These are phyloP conservation scores for Planococcus citri DNA, from an alignment of 1,140 invertebrate species.

Conservation along the genomic window DNA sequence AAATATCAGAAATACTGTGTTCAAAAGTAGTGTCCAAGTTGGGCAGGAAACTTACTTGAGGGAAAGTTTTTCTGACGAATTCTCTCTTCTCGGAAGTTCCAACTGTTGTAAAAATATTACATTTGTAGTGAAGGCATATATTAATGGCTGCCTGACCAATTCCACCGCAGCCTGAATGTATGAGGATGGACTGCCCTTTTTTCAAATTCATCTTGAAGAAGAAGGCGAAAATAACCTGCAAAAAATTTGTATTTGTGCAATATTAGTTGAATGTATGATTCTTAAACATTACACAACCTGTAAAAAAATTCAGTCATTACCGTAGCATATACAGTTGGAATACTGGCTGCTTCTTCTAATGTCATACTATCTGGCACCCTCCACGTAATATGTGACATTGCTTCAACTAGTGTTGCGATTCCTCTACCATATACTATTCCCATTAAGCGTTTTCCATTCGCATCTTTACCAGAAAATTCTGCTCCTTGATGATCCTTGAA, in stretches of 20 bases:
- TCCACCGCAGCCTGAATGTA: constrained; percentile 63
- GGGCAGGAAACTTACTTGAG: no score
- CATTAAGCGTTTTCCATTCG: not conserved
- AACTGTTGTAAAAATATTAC: constrained; percentile 56
- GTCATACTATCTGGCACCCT: constrained; percentile 40
- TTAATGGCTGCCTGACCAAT: constrained; percentile 68
- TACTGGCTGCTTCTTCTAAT: constrained; percentile 44
- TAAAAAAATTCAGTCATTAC: no score
- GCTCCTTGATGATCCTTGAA: not conserved
- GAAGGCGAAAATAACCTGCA: constrained; percentile 60
- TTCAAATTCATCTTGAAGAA: constrained; percentile 41
- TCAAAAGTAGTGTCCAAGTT: no score
- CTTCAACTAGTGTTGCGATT: not conserved
- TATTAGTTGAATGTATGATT: no score
- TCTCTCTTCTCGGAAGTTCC: constrained; percentile 55
- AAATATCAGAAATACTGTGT: no score
- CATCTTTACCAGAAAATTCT: not conserved
- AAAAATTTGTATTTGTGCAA: not conserved
- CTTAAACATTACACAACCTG: not conserved
- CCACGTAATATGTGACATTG: constrained; percentile 32
- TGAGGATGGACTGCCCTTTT: constrained; percentile 50
- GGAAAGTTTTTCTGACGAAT: constrained; percentile 52
- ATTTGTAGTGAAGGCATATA: constrained; percentile 48
- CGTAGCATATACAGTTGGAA: constrained; percentile 36
- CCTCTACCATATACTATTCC: not conserved